Evolutionary conservation across 2,888 invertebrate species (phyloP).

Genomic region (Empis livida): DNA sequence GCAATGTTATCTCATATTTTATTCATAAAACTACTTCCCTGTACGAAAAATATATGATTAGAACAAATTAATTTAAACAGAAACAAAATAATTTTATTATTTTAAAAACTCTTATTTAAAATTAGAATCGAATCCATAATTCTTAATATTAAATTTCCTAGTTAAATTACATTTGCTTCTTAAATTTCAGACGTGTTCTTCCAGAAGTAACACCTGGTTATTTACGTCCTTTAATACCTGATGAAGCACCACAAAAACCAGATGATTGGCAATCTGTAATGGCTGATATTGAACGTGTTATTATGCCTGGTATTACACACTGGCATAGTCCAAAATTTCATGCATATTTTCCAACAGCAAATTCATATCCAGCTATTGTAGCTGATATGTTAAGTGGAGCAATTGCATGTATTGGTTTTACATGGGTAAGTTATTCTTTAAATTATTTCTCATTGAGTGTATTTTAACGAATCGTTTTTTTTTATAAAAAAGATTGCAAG

Average conservation of each 20-base stretch:
- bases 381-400: slow-evolving; percentile 92
- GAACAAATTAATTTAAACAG: no score
- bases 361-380: slow-evolving; percentile 86
- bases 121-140: no score
- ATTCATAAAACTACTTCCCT: no score
- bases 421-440: slow-evolving; percentile 59
- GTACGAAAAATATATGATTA: no score
- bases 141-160: no score
- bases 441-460: slow-evolving; percentile 3
- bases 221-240: slow-evolving; percentile 72
- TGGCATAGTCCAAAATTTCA: slow-evolving; percentile 95
- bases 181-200: slow-evolving; percentile 58
- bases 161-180: not conserved
- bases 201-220: slow-evolving; percentile 92
- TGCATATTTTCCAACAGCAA: slow-evolving; percentile 89
- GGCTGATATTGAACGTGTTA: slow-evolving; percentile 82
- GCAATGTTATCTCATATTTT: no score
- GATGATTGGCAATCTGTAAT: slow-evolving; percentile 88
- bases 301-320: slow-evolving; percentile 97
- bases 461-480: slow-evolving; percentile 1
- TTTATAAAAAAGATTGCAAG: slow-evolving; percentile 92
- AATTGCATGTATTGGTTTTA: slow-evolving; percentile 91
- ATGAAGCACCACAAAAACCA: slow-evolving; percentile 66
- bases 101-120: no score
- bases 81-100: no score